A percentile compares a stretch with the other conserved stretches of the same genome.
Conservation (phyloP, 2,888 invertebrate species). For the Aricia artaxerxes region DNA sequence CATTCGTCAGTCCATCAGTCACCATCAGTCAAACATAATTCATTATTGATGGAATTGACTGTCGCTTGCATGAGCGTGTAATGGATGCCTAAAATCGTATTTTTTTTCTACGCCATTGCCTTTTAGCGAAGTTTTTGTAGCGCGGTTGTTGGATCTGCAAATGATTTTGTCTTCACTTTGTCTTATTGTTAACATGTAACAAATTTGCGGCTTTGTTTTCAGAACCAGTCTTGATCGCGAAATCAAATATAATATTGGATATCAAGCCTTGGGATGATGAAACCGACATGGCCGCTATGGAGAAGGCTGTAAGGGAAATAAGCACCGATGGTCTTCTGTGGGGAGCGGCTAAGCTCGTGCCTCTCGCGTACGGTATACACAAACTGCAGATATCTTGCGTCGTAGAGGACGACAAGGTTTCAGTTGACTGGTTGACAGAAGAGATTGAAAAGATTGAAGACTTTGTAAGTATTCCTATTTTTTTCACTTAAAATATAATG, state of each 20-base stretch:
- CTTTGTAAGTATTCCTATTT: constrained; percentile 78
- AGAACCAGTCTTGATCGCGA: constrained; percentile 94
- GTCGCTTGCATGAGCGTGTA: too few species aligned
- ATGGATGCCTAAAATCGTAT: too few species aligned
- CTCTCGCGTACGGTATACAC: constrained; percentile 94
- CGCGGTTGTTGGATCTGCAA: too few species aligned
- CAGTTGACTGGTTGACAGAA: constrained; percentile 92
- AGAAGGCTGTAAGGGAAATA: constrained; percentile 88
- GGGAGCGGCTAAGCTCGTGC: constrained; percentile 95
- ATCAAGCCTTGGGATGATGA: constrained; percentile 97
- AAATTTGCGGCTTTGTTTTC: constrained; percentile 40
- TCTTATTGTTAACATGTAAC: too few species aligned
- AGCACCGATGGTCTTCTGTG: constrained; percentile 92
- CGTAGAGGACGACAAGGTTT: constrained; percentile 97
- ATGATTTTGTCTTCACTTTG: too few species aligned
- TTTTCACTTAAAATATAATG: neutral
- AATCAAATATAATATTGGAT: constrained; percentile 96
- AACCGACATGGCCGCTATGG: constrained; percentile 94
- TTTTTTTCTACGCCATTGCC: too few species aligned
- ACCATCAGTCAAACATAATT: too few species aligned
- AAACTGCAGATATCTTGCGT: constrained; percentile 96
- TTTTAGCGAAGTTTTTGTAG: too few species aligned
- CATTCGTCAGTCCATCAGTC: too few species aligned
- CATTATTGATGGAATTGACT: too few species aligned
- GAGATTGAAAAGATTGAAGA: constrained; percentile 92